Percentiles rank a stretch among this genome's conserved stretches.
Evolutionary conservation across 2,797 vertebrate genomes (phyloP).

Genomic region (Halcyon chelicuti): DNA sequence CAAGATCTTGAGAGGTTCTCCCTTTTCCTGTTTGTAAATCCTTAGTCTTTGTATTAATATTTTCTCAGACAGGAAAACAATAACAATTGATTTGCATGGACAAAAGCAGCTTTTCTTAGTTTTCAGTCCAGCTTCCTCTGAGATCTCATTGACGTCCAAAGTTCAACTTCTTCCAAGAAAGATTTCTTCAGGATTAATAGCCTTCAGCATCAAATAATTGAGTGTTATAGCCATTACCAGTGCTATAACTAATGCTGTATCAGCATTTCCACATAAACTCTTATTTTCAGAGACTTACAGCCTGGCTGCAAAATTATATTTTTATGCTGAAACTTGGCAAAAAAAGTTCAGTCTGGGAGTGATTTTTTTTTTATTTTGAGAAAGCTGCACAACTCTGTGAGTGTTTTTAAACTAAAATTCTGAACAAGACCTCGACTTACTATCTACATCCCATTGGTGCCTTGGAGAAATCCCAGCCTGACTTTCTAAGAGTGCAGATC

Average conservation of each 20-base stretch:
- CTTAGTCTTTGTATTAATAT: constrained; percentile 8
- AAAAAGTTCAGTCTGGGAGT: background rate
- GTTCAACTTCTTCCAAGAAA: background rate
- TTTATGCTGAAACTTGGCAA: constrained; percentile 36
- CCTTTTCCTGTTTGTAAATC: constrained; percentile 51
- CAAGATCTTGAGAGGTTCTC: background rate
- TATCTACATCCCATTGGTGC: background rate
- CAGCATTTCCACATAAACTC: constrained; percentile 18
- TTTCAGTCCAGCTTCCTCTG: constrained; percentile 34
- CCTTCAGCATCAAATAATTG: background rate
- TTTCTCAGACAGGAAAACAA: constrained; percentile 28
- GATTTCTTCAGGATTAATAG: constrained; percentile 37
- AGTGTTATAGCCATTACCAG: background rate
- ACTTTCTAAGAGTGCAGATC: background rate
- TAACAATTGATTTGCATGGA: constrained; percentile 23
- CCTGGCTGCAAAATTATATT: constrained; percentile 39
- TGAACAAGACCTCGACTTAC: background rate
- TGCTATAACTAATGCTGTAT: background rate
- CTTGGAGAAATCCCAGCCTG: background rate
- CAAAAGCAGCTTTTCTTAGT: constrained; percentile 7
- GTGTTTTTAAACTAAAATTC: constrained; percentile 8
- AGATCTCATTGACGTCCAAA: constrained; percentile 31
- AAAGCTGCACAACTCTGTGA: background rate
- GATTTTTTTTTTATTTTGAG: constrained; percentile 41
- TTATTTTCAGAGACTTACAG: constrained; percentile 42